Base-by-base conservation (phyloP, 2,113 vertebrate species). In the Brienomyrus longianalis region DNA sequence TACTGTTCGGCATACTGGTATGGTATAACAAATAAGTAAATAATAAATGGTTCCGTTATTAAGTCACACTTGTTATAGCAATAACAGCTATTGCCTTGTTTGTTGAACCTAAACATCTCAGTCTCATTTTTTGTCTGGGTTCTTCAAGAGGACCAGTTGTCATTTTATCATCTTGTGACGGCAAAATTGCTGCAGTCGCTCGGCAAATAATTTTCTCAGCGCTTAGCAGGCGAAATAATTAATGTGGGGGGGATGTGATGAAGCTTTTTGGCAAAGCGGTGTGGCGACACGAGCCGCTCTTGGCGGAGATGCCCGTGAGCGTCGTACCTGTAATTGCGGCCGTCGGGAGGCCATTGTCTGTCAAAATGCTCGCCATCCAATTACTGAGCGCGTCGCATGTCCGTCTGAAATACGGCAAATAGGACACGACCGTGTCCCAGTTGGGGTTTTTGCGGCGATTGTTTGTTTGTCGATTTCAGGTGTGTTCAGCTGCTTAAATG, bases 121-220 rank as follows among this genome's bases (percentile, higher is more conserved):
- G 43, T 85, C 23, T 62, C 39, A 23, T 48, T 21, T 17, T 89
- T 31, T 47, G 45, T 62, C 51, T 27, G 51, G 48, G 54, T 13
- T 52, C 70, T 27, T 83, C 6, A 31, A 51, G 50, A 39, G 50
- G 62, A 19, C 70, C 47, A 54, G 13, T 52, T 83, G 70, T 39
- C 47, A 56, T 87, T 87, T 89, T 83, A 47, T 89, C 43, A 51
- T 87, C 70, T 31, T 80, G 47, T 87, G 89, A 77, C 21, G 10
- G 66, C 27, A 21, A 80, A 80, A 90, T 54, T 19, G 45, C 85
- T 54, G 47, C 50, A 54, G 84, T 85, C 84, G 56, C 56, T 17
- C 7, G 3, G 47, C 54, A 47, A 86, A 43, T 74, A 56, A 47
- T 74, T 87, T 52, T 31, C 47, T 19, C 13, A 27, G 43, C 48